Evolutionary conservation across 2,888 invertebrate genomes (phyloP).

Genomic region (Synanthedon myopaeformis): DNA sequence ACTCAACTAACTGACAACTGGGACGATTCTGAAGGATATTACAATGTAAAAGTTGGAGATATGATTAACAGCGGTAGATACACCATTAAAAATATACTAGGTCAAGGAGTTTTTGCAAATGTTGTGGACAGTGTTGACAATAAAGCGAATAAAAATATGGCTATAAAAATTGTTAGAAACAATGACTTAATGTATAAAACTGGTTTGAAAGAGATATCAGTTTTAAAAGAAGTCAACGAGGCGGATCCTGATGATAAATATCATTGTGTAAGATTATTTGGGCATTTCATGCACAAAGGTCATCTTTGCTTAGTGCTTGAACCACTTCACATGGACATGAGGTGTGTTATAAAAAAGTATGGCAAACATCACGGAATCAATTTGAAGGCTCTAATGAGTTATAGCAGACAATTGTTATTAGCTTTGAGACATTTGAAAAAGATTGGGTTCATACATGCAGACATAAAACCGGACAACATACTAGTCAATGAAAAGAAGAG

Average conservation of each 20-base stretch:
- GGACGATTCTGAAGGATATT: slow-evolving; percentile 99
- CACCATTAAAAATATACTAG: slow-evolving; percentile 94
- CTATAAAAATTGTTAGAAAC: slow-evolving; percentile 98
- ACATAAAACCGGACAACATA: slow-evolving; percentile 99
- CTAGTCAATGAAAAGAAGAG: slow-evolving; percentile 97
- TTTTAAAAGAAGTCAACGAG: slow-evolving; percentile 91
- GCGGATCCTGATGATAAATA: slow-evolving; percentile 96
- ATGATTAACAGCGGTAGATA: slow-evolving; percentile 83
- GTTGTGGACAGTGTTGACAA: slow-evolving; percentile 93
- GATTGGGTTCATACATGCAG: slow-evolving; percentile 96
- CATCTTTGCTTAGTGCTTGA: slow-evolving; percentile 99
- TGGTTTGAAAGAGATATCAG: slow-evolving; percentile 93
- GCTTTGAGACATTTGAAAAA: slow-evolving; percentile 94
- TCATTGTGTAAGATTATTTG: slow-evolving; percentile 89
- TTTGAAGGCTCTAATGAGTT: slow-evolving; percentile 95
- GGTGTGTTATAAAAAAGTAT: slow-evolving; percentile 94
- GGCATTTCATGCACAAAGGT: slow-evolving; percentile 96
- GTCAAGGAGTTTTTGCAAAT: slow-evolving; percentile 98
- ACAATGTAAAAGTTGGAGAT: slow-evolving; percentile 93
- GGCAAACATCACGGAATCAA: slow-evolving; percentile 95
- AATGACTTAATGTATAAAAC: slow-evolving; percentile 99
- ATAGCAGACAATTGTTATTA: slow-evolving; percentile 93
- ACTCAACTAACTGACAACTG: slow-evolving; percentile 96
- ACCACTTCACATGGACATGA: slow-evolving; percentile 91
- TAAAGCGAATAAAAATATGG: slow-evolving; percentile 88